Evolutionary conservation across 2,113 vertebrate species (phyloP).

Genomic region (Eolophus roseicapilla): DNA sequence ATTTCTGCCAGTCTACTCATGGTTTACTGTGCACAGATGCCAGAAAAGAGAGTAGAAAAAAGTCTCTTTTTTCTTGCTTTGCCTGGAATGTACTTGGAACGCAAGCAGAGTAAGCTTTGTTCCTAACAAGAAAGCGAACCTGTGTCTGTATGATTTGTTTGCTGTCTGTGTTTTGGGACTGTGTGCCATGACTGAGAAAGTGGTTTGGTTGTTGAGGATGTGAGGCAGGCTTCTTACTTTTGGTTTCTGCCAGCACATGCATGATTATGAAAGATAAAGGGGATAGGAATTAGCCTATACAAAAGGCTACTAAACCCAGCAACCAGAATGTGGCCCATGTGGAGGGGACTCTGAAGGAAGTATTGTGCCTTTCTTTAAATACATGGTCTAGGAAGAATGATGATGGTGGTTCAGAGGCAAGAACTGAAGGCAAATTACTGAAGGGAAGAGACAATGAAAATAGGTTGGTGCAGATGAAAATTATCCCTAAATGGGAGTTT

Average conservation of each 20-base stretch:
- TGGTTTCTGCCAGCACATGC: background rate
- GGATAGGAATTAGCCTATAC: background rate
- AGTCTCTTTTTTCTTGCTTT: background rate
- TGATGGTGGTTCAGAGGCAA: background rate
- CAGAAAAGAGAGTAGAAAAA: background rate
- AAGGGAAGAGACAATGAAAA: background rate
- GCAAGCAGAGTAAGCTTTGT: background rate
- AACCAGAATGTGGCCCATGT: background rate
- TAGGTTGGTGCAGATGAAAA: background rate
- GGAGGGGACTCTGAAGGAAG: background rate
- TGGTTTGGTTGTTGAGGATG: background rate
- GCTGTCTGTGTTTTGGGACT: background rate
- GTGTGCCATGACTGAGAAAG: background rate
- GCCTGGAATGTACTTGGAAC: background rate
- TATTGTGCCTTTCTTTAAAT: background rate
- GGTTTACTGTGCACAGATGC: background rate
- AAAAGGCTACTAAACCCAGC: background rate
- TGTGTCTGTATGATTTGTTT: background rate
- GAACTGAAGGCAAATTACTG: background rate
- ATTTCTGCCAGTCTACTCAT: background rate
- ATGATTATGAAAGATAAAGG: background rate
- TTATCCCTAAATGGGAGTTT: background rate
- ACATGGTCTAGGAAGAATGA: background rate
- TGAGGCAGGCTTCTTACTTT: background rate
- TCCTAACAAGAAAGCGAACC: background rate